Evolutionary conservation across 2,113 vertebrate species (phyloP), one percentile per base, ranked within the genome.

Genomic region (Oncorhynchus nerka): DNA sequence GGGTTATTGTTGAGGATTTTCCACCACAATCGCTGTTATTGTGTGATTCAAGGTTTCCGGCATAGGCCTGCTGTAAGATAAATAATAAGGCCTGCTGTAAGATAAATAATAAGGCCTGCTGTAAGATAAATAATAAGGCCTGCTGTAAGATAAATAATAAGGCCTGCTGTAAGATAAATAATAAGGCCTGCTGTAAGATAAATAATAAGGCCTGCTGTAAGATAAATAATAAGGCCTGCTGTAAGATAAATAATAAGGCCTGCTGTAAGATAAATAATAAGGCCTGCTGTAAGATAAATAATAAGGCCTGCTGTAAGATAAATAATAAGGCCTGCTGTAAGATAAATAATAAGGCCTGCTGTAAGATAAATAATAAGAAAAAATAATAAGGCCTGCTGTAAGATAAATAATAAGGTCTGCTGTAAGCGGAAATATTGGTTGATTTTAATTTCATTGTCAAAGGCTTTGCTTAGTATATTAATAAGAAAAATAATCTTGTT

Each of bases 1-100:
- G 81, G 80, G 78, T 90, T 92, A 87, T 92, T 92, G 90, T 87
- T 67, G 73, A 73, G 77, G 80, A 78, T 79, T 84, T 84, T 84
- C 86, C 83, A 24, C 81, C 71, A 81, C 59, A 28, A 26, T 85
- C 88, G 57, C 68, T 82, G 68, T 79, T 80, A 71, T 59, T 71
- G 83, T 75, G 59, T 73, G 81, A 79, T 78, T 81, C 73, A 81
- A 80, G 81, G 80, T 85, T 85, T 79, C 19, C 67, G 26, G 6
- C 22, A 67, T 74, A 75, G 57, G 76, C 62, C 68, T 77, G 51
- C 80, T 45, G 70, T 79, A 79, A 79, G 45, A 26, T 64, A 64
- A 26, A 64, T 16, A 30, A 45, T 45, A 45, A 39, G 39, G 9
- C 3, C 39, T 45, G 39, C 39, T 12, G 39, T 45, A 45, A 78